Conservation (phyloP, 2,797 vertebrate genomes). For the Centropyge bicolor region DNA sequence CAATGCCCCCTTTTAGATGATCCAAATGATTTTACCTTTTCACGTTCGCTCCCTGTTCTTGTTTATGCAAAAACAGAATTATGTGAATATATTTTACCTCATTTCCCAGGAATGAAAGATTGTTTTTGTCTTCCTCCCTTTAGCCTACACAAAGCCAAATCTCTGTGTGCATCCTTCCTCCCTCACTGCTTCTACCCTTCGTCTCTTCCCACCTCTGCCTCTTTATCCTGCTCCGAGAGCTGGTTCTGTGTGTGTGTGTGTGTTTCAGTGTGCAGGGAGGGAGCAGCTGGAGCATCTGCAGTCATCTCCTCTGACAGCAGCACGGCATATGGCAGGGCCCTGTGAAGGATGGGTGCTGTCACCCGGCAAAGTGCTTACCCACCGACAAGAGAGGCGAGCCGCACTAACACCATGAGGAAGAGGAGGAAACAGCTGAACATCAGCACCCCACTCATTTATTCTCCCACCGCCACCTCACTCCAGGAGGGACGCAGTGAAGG, state of each 20-base stretch:
- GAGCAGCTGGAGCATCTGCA: conserved; percentile 86
- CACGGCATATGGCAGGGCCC: conserved; percentile 84
- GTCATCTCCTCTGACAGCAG: conserved; percentile 82
- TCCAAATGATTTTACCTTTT: not conserved
- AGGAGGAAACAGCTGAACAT: conserved; percentile 81
- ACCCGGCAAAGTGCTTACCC: conserved; percentile 85
- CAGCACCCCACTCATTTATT: conserved; percentile 82
- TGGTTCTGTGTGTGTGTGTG: conserved; percentile 19
- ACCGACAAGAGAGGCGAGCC: conserved; percentile 73
- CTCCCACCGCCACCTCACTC: conserved; percentile 65
- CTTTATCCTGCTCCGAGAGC: conserved; percentile 55
- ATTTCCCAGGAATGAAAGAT: conserved; percentile 16
- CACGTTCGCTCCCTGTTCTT: not conserved
- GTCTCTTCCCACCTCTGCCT: conserved; percentile 54
- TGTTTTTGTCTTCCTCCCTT: conserved; percentile 13
- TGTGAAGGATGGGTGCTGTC: conserved; percentile 89
- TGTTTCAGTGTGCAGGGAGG: conserved; percentile 62
- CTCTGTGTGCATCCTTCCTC: conserved; percentile 30
- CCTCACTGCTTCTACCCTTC: conserved; percentile 19
- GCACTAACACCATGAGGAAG: conserved; percentile 69
- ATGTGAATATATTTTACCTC: conserved; percentile 6
- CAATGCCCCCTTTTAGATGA: conserved; percentile 5
- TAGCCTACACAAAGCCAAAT: conserved; percentile 38
- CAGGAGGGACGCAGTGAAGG: conserved; percentile 48
- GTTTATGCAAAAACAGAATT: not conserved